These are phyloP conservation scores for Oxygymnocypris stewartii DNA, from an alignment of 2,113 vertebrate species.

Conservation along the genomic window DNA sequence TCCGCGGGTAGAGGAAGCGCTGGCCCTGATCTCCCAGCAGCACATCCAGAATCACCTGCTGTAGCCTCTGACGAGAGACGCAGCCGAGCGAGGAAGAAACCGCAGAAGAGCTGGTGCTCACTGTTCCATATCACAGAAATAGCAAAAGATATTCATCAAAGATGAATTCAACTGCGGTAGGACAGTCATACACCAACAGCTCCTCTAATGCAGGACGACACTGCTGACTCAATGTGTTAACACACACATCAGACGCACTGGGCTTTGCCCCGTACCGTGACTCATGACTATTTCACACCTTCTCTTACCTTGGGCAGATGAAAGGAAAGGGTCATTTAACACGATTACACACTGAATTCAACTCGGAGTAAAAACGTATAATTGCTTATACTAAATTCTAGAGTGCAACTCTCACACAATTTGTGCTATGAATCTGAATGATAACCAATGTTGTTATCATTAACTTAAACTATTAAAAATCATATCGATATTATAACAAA, in stretches of 20 bases:
- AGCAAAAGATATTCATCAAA: constrained; percentile 13
- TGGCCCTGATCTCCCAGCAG: constrained; percentile 10
- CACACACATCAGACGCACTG: not conserved
- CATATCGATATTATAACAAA: no score
- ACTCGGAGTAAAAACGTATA: not conserved
- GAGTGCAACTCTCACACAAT: not conserved
- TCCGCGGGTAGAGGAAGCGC: not conserved
- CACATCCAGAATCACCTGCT: no score
- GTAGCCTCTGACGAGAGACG: constrained; percentile 13
- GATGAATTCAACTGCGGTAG: not conserved
- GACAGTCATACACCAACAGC: not conserved
- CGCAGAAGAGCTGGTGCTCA: not conserved
- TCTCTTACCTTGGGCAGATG: not conserved
- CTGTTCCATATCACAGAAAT: constrained; percentile 10
- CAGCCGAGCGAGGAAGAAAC: not conserved
- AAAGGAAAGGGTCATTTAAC: not conserved
- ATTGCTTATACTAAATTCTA: not conserved
- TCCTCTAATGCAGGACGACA: constrained; percentile 13
- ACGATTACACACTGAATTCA: not conserved
- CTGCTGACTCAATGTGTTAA: constrained; percentile 11
- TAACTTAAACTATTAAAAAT: not conserved
- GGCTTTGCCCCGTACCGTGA: not conserved
- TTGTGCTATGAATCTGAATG: not conserved
- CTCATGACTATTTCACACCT: constrained; percentile 9
- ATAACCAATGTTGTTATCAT: not conserved